Conservation (phyloP, 2,888 invertebrate genomes). For the Drosophila mimetica region DNA sequence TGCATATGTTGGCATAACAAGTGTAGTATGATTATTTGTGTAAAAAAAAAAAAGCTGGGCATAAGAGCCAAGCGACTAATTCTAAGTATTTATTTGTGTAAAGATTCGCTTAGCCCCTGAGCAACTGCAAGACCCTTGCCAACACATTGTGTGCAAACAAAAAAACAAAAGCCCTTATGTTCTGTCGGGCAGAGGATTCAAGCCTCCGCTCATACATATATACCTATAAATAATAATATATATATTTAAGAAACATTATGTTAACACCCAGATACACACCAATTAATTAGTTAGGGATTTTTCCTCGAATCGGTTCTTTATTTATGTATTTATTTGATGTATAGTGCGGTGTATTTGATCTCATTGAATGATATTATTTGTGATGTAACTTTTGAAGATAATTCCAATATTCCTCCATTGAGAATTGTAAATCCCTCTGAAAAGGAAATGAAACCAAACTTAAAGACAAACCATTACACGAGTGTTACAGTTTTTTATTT, state of each 20-base stretch:
- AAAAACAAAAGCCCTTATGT: conserved; percentile 9
- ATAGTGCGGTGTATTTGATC: conserved; percentile 52
- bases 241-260: conserved; percentile 47
- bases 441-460: conserved; percentile 22
- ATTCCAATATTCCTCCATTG: conserved; percentile 25
- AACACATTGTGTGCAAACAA: conserved; percentile 21
- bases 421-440: conserved; percentile 49
- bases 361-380: conserved; percentile 63
- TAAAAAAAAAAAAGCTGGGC: conserved; percentile 8
- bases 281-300: conserved; percentile 32
- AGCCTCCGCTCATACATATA: not conserved
- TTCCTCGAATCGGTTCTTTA: conserved; percentile 15
- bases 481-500: not conserved
- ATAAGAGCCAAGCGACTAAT: conserved; percentile 41
- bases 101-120: conserved; percentile 12
- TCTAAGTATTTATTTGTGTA: conserved; percentile 66
- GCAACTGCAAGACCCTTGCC: conserved; percentile 39
- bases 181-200: conserved; percentile 4
- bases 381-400: conserved; percentile 43
- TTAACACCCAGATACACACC: conserved; percentile 17
- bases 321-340: conserved; percentile 32
- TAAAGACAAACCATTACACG: conserved; percentile 9
- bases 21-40: conserved; percentile 1
- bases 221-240: conserved; percentile 11
- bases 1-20: conserved; percentile 49